Percentiles rank a stretch among this genome's conserved stretches.
phyloP scores from a whole-genome alignment of 1,140 invertebrate species.

The Papilio machaon region DNA sequence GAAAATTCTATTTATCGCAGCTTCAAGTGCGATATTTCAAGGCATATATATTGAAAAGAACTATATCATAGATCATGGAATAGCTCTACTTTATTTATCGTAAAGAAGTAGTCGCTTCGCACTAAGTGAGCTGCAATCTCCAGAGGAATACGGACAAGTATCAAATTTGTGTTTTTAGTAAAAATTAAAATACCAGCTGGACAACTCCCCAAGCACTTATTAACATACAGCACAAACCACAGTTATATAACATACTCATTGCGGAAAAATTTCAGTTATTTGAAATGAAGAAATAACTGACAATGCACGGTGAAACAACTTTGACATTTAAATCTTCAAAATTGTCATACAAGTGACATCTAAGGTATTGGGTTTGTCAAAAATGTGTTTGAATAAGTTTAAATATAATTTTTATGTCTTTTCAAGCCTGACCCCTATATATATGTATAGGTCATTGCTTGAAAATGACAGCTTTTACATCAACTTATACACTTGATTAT shows the following conservation, averaged over 20 bases:
- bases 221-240: constrained; percentile 61
- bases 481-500: too few species aligned
- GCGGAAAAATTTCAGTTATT: not conserved
- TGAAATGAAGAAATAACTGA: constrained; percentile 21
- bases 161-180: constrained; percentile 5
- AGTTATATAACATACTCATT: constrained; percentile 52
- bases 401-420: not conserved
- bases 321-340: not conserved
- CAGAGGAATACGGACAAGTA: not conserved
- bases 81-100: too few species aligned
- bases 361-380: not conserved
- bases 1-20: too few species aligned
- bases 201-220: constrained; percentile 68
- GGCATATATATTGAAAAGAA: too few species aligned
- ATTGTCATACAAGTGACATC: not conserved
- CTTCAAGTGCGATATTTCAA: too few species aligned
- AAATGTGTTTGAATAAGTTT: not conserved
- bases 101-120: too few species aligned
- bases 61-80: too few species aligned
- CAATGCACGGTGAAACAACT: not conserved
- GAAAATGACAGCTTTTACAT: too few species aligned
- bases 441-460: too few species aligned
- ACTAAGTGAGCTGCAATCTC: too few species aligned
- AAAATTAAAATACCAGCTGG: constrained; percentile 54
- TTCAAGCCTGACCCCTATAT: too few species aligned